These are phyloP conservation scores for Timandra comae DNA, from an alignment of 2,888 invertebrate species.

Conservation along the genomic window DNA sequence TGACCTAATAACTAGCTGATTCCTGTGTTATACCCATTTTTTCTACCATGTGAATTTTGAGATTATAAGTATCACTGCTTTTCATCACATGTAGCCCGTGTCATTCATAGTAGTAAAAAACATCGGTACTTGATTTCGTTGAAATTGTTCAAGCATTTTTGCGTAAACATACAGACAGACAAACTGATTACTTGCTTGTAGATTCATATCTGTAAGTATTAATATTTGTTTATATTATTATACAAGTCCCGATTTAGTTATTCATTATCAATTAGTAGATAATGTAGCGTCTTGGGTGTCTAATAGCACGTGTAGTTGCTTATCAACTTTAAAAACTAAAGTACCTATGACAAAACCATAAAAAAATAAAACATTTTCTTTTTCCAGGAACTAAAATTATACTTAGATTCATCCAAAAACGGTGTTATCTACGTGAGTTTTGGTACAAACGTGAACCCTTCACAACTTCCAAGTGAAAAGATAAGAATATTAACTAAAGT, in stretches of 20 bases:
- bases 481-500: conserved; percentile 36
- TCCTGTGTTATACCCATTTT: too few relatives aligned
- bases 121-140: too few relatives aligned
- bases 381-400: conserved; percentile 45
- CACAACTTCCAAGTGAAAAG: conserved; percentile 36
- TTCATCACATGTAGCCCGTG: too few relatives aligned
- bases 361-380: background rate
- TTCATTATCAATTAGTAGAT: too few relatives aligned
- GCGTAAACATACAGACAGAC: too few relatives aligned
- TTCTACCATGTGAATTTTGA: too few relatives aligned
- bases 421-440: conserved; percentile 63
- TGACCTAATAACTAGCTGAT: too few relatives aligned
- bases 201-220: background rate
- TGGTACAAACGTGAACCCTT: conserved; percentile 49
- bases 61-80: too few relatives aligned
- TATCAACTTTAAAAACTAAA: background rate
- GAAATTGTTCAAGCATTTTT: too few relatives aligned
- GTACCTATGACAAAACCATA: background rate
- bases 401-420: conserved; percentile 44
- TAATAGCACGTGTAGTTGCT: background rate
- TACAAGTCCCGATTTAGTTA: background rate
- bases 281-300: too few relatives aligned
- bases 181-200: background rate
- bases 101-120: too few relatives aligned
- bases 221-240: background rate